These are phyloP conservation scores for Onychomys torridus DNA, from an alignment of 2,797 vertebrate species.

Conservation along the genomic window DNA sequence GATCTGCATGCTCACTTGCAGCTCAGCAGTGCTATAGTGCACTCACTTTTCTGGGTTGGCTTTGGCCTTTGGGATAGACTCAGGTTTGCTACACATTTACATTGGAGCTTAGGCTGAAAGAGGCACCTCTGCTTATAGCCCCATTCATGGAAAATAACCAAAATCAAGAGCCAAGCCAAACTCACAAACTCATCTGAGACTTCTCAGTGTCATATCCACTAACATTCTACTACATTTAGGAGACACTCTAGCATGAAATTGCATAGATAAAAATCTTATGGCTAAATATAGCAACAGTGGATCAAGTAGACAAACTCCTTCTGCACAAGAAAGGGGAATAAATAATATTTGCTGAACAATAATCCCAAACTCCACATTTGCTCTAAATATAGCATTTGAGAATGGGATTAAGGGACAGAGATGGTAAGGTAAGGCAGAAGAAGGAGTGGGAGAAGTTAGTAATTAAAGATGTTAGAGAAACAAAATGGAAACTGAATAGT, in stretches of 20 bases:
- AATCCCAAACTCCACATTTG: not conserved
- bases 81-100: not conserved
- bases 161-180: not conserved
- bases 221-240: not conserved
- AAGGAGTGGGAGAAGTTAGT: not conserved
- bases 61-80: not conserved
- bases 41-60: not conserved
- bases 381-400: slow-evolving; percentile 15
- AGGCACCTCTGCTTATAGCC: not conserved
- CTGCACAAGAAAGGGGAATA: not conserved
- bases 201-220: not conserved
- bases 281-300: not conserved
- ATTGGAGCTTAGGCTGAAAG: not conserved
- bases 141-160: not conserved
- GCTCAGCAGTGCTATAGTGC: not conserved
- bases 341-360: not conserved
- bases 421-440: not conserved
- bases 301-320: not conserved
- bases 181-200: not conserved
- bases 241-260: not conserved
- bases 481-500: not conserved
- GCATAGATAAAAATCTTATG: not conserved
- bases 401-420: not conserved
- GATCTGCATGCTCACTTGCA: not conserved
- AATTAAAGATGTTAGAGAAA: not conserved